A percentile compares a stretch with the other conserved stretches of the same genome.
Evolutionary conservation across 1,140 invertebrate genomes (phyloP).

Genomic region (Camponotus floridanus): DNA sequence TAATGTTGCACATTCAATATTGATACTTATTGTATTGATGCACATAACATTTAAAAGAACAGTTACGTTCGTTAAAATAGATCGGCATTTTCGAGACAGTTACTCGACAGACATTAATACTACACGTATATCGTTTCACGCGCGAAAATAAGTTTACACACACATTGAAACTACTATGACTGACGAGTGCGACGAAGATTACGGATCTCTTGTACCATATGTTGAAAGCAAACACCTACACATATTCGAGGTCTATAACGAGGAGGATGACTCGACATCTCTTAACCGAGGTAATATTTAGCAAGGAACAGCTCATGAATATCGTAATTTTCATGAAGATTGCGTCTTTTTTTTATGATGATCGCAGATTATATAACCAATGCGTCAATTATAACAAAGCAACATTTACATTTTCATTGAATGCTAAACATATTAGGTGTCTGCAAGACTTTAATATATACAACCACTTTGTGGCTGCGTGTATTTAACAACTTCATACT

Average conservation of each 20-base stretch:
- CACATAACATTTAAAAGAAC: neutral
- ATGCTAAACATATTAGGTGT: constrained; percentile 34
- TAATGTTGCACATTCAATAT: neutral
- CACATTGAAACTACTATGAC: constrained; percentile 27
- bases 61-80: constrained; percentile 19
- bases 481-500: constrained; percentile 5
- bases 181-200: constrained; percentile 56
- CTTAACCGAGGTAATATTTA: constrained; percentile 43
- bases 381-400: constrained; percentile 3
- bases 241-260: neutral
- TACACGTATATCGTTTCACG: constrained; percentile 43
- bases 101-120: constrained; percentile 44
- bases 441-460: neutral
- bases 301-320: constrained; percentile 15
- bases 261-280: constrained; percentile 21
- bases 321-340: constrained; percentile 34
- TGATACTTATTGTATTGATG: neutral
- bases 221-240: constrained; percentile 35
- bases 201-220: constrained; percentile 67
- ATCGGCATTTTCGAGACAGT: neutral
- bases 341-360: constrained; percentile 17
- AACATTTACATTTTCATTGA: constrained; percentile 35
- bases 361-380: constrained; percentile 25
- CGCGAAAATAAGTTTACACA: constrained; percentile 32
- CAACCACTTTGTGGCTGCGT: neutral